These are phyloP conservation scores for Yponomeuta cagnagella DNA, from an alignment of 2,888 invertebrate species.

Conservation along the genomic window DNA sequence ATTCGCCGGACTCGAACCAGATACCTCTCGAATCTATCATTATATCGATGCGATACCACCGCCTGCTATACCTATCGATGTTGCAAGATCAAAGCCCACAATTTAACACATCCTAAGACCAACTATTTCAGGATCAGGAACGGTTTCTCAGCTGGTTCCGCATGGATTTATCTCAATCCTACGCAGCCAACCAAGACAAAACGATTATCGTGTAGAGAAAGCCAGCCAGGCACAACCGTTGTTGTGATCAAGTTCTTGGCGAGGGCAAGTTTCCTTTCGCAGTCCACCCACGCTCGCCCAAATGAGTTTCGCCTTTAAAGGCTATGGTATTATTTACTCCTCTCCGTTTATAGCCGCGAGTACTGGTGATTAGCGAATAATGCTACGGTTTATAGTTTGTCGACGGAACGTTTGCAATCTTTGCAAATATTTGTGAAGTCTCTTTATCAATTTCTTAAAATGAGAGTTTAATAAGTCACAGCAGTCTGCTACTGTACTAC, in stretches of 20 bases:
- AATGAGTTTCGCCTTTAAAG: background rate
- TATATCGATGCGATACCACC: too few relatives aligned
- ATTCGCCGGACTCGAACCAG: too few relatives aligned
- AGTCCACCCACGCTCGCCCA: background rate
- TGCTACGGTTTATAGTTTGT: background rate
- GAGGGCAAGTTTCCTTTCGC: constrained; percentile 1
- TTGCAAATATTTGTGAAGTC: too few relatives aligned
- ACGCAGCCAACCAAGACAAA: background rate
- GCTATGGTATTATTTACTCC: background rate
- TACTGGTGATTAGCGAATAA: background rate
- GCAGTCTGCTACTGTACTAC: too few relatives aligned
- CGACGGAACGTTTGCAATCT: background rate
- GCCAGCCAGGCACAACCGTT: background rate
- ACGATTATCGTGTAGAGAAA: background rate
- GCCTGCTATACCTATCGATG: too few relatives aligned
- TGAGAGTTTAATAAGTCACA: too few relatives aligned
- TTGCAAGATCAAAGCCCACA: too few relatives aligned
- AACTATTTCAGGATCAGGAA: too few relatives aligned
- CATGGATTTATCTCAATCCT: background rate
- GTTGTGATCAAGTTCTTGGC: background rate
- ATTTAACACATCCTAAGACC: too few relatives aligned
- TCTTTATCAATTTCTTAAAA: too few relatives aligned
- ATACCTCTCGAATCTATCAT: too few relatives aligned
- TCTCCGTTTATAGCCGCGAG: background rate
- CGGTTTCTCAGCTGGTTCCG: background rate